Conservation (phyloP, 2,888 invertebrate genomes). For the Protonemura montana region DNA sequence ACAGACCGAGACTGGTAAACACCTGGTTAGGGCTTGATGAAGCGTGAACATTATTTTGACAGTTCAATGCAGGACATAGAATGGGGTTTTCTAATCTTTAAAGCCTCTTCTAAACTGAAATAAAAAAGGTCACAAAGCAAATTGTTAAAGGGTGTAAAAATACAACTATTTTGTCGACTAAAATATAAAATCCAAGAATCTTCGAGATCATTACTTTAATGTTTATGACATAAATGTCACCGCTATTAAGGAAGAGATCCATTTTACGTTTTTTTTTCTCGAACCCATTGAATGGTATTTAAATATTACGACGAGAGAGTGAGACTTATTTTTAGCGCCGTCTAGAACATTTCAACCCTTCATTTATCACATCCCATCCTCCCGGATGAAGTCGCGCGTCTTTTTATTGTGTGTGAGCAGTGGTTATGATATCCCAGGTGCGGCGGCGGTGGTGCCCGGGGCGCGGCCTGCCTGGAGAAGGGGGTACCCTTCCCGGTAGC, state of each 20-base stretch:
- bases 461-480: not conserved
- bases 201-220: conserved; percentile 37
- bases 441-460: conserved; percentile 10
- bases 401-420: conserved; percentile 46
- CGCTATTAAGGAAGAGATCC: conserved; percentile 40
- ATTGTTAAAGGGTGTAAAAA: not conserved
- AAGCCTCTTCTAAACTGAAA: not conserved
- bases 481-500: not conserved
- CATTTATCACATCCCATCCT: conserved; percentile 43
- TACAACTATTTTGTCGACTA: not conserved
- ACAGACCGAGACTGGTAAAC: not conserved
- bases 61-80: not conserved
- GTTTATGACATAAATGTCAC: conserved; percentile 38
- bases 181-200: conserved; percentile 25
- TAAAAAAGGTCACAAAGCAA: not conserved
- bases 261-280: conserved; percentile 33
- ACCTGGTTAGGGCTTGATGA: not conserved
- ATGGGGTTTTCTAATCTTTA: not conserved
- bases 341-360: conserved; percentile 39
- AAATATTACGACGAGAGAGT: not conserved
- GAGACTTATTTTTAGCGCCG: not conserved
- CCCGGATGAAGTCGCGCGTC: not conserved
- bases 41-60: not conserved
- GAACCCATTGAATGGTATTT: conserved; percentile 42
- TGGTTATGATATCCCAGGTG: conserved; percentile 45